Evolutionary conservation across 2,113 vertebrate species (phyloP).

Genomic region (Lophotis ruficrista): DNA sequence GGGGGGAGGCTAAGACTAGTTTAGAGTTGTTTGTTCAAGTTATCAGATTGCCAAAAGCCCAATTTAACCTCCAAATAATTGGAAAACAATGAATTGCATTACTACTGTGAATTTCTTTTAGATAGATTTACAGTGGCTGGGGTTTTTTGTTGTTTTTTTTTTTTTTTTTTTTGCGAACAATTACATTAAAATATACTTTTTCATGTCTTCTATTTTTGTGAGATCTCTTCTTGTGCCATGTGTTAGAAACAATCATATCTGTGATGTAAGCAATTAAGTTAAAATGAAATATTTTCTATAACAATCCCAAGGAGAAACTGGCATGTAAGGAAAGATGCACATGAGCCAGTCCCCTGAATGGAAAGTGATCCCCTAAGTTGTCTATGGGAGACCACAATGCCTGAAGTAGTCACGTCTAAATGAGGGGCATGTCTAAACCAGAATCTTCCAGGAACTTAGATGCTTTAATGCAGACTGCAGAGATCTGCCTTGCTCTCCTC

Average conservation of each 20-base stretch:
- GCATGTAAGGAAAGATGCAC: not conserved
- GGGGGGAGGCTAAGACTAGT: not conserved
- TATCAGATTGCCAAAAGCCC: conserved; percentile 17
- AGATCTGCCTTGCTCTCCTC: not conserved
- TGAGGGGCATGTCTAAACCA: not conserved
- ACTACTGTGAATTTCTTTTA: not conserved
- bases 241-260: not conserved
- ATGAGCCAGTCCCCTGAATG: not conserved
- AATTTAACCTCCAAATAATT: conserved; percentile 11
- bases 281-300: not conserved
- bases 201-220: not conserved
- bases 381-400: not conserved
- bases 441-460: not conserved
- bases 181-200: not conserved
- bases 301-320: not conserved
- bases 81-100: conserved; percentile 23
- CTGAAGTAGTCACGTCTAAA: not conserved
- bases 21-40: conserved; percentile 52
- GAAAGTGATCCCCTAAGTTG: not conserved
- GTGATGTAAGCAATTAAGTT: not conserved
- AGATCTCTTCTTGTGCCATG: not conserved
- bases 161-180: not conserved
- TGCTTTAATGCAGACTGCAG: not conserved
- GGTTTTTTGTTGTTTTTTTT: no score
- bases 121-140: not conserved